These are phyloP conservation scores for Saturnia pavonia DNA, from an alignment of 2,888 invertebrate genomes.

Conservation along the genomic window DNA sequence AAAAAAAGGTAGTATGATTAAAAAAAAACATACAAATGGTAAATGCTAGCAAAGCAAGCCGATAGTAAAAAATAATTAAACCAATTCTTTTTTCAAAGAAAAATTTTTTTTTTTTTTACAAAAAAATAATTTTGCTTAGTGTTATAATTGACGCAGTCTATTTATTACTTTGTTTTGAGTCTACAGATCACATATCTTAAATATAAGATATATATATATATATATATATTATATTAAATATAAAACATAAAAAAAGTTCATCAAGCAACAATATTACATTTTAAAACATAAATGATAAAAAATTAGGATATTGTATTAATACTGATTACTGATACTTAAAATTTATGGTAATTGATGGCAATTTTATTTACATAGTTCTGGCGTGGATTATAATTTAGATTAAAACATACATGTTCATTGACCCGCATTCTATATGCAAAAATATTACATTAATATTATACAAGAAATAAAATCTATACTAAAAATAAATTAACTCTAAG, in stretches of 20 bases:
- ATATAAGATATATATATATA: too few species aligned
- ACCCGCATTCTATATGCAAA: slow-evolving; percentile 73
- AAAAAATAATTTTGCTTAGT: too few species aligned
- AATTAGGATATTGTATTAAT: slow-evolving; percentile 76
- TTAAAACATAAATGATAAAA: slow-evolving; percentile 54
- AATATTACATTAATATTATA: slow-evolving; percentile 53
- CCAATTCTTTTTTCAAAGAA: too few species aligned
- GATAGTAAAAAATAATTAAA: too few species aligned
- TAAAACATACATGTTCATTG: slow-evolving; percentile 53
- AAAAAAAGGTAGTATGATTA: too few species aligned
- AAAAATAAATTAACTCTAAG: slow-evolving; percentile 61
- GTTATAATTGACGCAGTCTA: too few species aligned
- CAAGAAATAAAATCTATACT: slow-evolving; percentile 52
- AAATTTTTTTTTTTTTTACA: too few species aligned
- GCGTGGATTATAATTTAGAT: slow-evolving; percentile 69
- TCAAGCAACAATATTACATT: slow-evolving; percentile 36
- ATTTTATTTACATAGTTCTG: slow-evolving; percentile 66
- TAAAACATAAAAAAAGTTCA: slow-evolving; percentile 23
- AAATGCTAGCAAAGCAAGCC: too few species aligned
- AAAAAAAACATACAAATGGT: too few species aligned
- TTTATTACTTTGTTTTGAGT: too few species aligned
- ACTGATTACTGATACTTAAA: slow-evolving; percentile 74
- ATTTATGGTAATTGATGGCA: slow-evolving; percentile 71
- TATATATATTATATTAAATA: too few species aligned
- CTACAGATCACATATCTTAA: too few species aligned